Evolutionary conservation across 1,140 invertebrate genomes (phyloP).

Genomic region (Philotrypesis tridentata): DNA sequence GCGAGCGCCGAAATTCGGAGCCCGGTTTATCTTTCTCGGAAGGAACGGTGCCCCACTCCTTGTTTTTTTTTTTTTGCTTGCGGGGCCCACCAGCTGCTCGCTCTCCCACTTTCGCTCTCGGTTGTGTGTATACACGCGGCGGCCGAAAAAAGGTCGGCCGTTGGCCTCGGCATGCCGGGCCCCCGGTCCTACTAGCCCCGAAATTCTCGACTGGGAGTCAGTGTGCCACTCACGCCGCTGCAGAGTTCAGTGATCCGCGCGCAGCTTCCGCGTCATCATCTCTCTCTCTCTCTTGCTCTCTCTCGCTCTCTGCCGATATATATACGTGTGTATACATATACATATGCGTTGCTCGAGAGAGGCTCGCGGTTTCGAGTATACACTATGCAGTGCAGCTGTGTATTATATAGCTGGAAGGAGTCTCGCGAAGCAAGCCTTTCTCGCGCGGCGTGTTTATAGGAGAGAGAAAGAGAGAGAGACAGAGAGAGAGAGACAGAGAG

Average conservation of each 20-base stretch:
- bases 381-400: not conserved
- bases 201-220: constrained; percentile 35
- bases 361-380: not conserved
- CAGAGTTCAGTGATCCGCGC: constrained; percentile 25
- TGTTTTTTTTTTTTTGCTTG: constrained; percentile 8
- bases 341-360: not conserved
- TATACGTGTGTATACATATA: too few relatives aligned
- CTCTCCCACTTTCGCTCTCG: constrained; percentile 49
- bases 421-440: not conserved
- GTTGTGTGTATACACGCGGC: not conserved
- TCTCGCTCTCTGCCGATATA: too few relatives aligned
- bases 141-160: constrained; percentile 43
- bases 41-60: not conserved
- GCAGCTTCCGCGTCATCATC: constrained; percentile 31
- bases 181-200: constrained; percentile 43
- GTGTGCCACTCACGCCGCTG: constrained; percentile 12
- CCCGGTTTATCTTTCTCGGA: constrained; percentile 4
- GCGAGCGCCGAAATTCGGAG: constrained; percentile 3
- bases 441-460: constrained; percentile 13
- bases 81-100: constrained; percentile 32
- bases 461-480: not conserved
- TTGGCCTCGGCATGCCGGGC: constrained; percentile 37
- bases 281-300: too few relatives aligned
- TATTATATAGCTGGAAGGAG: not conserved
- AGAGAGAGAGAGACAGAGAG: not conserved